phyloP scores from a whole-genome alignment of 2,888 invertebrate species.

The Hirtodrosophila confusa region DNA sequence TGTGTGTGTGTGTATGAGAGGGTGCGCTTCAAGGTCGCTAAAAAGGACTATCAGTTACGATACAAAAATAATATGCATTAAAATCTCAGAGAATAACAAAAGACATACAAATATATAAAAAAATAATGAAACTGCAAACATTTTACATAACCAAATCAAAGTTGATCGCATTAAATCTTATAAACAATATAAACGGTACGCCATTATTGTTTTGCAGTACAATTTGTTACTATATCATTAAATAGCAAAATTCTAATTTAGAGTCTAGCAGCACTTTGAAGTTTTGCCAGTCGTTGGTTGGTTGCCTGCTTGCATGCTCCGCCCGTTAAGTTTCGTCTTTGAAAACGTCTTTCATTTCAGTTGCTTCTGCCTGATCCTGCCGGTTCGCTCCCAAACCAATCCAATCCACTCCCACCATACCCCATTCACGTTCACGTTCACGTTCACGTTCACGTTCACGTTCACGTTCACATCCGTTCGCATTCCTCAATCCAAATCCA shows the following conservation, averaged over 20 bases:
- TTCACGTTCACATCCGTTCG: background rate
- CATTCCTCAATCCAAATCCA: constrained; percentile 9
- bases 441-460: no score
- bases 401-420: background rate
- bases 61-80: constrained; percentile 55
- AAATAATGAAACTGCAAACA: constrained; percentile 56
- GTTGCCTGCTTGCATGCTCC: constrained; percentile 27
- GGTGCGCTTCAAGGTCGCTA: constrained; percentile 58
- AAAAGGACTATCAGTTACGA: constrained; percentile 42
- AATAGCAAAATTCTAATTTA: constrained; percentile 66
- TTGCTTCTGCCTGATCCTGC: constrained; percentile 24
- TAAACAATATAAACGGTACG: constrained; percentile 43
- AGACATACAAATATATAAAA: constrained; percentile 34
- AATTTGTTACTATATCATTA: constrained; percentile 53
- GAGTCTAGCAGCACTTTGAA: constrained; percentile 74
- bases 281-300: constrained; percentile 76
- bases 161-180: constrained; percentile 45
- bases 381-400: constrained; percentile 12
- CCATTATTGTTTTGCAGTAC: constrained; percentile 47
- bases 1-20: constrained; percentile 47
- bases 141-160: constrained; percentile 54
- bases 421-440: background rate
- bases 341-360: constrained; percentile 73
- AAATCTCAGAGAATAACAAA: constrained; percentile 75
- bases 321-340: constrained; percentile 61